These are phyloP conservation scores for Pachyrhynchus sulphureomaculatus DNA, from an alignment of 1,140 invertebrate genomes.

Conservation along the genomic window DNA sequence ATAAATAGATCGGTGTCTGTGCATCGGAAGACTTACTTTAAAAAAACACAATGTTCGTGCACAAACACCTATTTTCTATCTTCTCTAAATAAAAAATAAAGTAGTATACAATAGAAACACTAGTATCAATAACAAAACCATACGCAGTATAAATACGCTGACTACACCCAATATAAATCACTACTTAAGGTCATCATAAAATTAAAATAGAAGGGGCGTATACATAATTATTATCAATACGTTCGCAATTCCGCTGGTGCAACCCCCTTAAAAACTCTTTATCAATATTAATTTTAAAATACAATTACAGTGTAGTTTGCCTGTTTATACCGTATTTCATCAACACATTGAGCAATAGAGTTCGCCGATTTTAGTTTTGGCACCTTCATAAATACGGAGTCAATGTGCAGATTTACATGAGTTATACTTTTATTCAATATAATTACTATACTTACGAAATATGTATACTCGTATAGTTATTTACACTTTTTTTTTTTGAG, in stretches of 20 bases:
- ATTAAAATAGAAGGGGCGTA: background rate
- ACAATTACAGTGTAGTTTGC: background rate
- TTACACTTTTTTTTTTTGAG: background rate
- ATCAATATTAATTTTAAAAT: too few species aligned
- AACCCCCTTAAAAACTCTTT: too few species aligned
- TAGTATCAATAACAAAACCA: conserved; percentile 25
- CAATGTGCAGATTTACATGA: conserved; percentile 12
- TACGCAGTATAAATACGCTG: conserved; percentile 2
- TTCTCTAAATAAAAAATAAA: conserved; percentile 19
- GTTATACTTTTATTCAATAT: background rate
- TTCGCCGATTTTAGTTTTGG: conserved; percentile 15
- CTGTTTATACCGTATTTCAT: conserved; percentile 2
- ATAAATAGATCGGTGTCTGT: conserved; percentile 24
- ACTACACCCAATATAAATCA: conserved; percentile 3
- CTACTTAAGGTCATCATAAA: background rate
- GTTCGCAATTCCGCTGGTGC: too few species aligned
- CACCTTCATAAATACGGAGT: conserved; percentile 25
- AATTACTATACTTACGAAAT: background rate
- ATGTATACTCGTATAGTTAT: too few species aligned
- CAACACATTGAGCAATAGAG: conserved; percentile 28
- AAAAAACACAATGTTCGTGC: conserved; percentile 22
- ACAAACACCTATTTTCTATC: conserved; percentile 12
- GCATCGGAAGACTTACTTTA: conserved; percentile 41
- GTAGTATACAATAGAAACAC: conserved; percentile 29
- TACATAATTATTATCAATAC: background rate